Conservation (phyloP, 2,113 vertebrate species). For the Glaucomys volans region DNA sequence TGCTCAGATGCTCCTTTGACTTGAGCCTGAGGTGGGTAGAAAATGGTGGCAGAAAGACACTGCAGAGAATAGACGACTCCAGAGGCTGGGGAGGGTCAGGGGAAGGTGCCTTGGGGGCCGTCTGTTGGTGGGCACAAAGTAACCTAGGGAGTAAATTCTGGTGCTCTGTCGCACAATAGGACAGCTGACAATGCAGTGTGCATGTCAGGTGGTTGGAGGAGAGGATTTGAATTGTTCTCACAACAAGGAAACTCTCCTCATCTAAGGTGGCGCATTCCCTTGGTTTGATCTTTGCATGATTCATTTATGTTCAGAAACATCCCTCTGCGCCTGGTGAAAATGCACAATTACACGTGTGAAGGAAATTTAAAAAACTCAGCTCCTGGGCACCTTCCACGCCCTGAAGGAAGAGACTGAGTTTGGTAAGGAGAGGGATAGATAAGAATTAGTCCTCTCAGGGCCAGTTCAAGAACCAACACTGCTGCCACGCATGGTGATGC, state of each 20-base stretch:
- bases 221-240: not conserved
- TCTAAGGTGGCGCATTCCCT: not conserved
- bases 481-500: too few relatives aligned
- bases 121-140: not conserved
- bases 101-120: too few relatives aligned
- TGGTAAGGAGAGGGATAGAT: too few relatives aligned
- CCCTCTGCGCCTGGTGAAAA: not conserved
- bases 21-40: too few relatives aligned
- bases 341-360: not conserved
- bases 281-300: not conserved
- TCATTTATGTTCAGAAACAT: not conserved
- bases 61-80: too few relatives aligned
- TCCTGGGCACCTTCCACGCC: rapidly evolving
- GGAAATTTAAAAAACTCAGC: too few relatives aligned
- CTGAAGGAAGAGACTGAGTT: not conserved
- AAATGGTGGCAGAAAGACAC: too few relatives aligned
- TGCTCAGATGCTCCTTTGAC: too few relatives aligned
- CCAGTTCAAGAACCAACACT: not conserved
- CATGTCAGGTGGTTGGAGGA: too few relatives aligned
- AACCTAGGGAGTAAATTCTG: too few relatives aligned
- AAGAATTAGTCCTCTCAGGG: not conserved
- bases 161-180: not conserved
- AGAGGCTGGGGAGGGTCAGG: not conserved
- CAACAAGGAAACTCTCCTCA: too few relatives aligned
- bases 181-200: rapidly evolving